These are phyloP conservation scores for Diachasma alloeum DNA, from an alignment of 1,140 invertebrate genomes.

Conservation along the genomic window DNA sequence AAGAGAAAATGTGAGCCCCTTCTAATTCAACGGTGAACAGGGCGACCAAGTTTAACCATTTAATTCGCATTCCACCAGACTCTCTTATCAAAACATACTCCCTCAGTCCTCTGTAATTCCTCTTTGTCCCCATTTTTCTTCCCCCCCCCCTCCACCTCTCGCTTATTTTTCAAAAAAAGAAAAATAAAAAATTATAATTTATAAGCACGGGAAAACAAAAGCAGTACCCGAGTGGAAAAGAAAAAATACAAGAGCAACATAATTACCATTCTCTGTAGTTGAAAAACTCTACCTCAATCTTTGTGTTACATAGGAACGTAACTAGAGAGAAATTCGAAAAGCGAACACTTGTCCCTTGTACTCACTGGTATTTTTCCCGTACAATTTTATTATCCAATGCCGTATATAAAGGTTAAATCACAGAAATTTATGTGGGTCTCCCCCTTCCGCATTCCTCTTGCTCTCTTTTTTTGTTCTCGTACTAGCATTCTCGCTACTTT, in stretches of 20 bases:
- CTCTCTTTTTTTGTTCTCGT: background rate
- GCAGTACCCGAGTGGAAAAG: background rate
- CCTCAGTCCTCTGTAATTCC: background rate
- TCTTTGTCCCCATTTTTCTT: background rate
- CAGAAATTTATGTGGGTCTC: conserved; percentile 27
- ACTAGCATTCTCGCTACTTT: conserved; percentile 11
- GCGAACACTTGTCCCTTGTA: background rate
- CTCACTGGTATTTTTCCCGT: conserved; percentile 7
- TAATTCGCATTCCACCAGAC: background rate
- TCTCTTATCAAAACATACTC: background rate
- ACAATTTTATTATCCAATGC: conserved; percentile 24
- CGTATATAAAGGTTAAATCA: conserved; percentile 29
- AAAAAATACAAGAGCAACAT: background rate
- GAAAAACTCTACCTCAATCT: conserved; percentile 11
- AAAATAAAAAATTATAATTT: background rate
- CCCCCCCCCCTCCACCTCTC: background rate
- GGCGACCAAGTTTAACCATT: background rate
- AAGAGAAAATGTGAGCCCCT: background rate
- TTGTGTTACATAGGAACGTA: conserved; percentile 20
- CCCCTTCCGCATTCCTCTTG: background rate
- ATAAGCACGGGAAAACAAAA: background rate
- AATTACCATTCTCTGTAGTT: conserved; percentile 9
- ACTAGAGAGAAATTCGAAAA: background rate
- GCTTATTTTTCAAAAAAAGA: background rate
- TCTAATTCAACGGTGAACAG: background rate